Evolutionary conservation across 2,113 vertebrate genomes (phyloP).

Genomic region (Antechinus flavipes): DNA sequence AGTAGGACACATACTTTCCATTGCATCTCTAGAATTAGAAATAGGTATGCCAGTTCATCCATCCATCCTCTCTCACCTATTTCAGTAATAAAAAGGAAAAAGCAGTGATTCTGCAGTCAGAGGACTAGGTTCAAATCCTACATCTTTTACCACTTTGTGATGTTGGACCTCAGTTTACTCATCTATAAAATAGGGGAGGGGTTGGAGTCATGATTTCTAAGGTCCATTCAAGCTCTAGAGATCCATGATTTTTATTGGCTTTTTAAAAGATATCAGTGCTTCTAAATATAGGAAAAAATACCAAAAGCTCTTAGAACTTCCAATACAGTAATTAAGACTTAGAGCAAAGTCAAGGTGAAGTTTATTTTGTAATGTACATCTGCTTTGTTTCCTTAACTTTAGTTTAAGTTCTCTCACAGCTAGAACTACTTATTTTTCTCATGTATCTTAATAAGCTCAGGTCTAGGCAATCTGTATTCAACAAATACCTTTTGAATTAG

Average conservation of each 20-base stretch:
- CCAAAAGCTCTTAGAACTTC: background rate
- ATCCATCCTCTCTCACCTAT: background rate
- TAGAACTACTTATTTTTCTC: background rate
- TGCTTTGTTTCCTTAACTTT: conserved; percentile 30
- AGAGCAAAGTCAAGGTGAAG: background rate
- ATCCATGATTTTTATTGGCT: background rate
- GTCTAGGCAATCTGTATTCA: background rate
- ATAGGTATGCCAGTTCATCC: background rate
- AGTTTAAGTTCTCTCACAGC: conserved; percentile 18
- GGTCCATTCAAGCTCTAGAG: background rate
- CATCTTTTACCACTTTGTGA: background rate
- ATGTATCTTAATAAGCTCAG: conserved; percentile 19
- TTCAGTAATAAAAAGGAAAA: background rate
- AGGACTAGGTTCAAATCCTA: background rate
- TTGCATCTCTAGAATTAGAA: background rate
- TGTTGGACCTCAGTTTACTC: background rate
- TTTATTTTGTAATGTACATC: background rate
- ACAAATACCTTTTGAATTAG: background rate
- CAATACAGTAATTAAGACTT: background rate
- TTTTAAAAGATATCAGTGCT: background rate
- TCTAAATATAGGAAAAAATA: background rate
- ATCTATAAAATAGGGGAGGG: background rate
- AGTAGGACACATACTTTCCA: conserved; percentile 14
- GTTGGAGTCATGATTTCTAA: background rate
- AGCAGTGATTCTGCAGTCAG: background rate